Base-by-base conservation (phyloP, 2,888 invertebrate species). In the Diaprepes abbreviatus region DNA sequence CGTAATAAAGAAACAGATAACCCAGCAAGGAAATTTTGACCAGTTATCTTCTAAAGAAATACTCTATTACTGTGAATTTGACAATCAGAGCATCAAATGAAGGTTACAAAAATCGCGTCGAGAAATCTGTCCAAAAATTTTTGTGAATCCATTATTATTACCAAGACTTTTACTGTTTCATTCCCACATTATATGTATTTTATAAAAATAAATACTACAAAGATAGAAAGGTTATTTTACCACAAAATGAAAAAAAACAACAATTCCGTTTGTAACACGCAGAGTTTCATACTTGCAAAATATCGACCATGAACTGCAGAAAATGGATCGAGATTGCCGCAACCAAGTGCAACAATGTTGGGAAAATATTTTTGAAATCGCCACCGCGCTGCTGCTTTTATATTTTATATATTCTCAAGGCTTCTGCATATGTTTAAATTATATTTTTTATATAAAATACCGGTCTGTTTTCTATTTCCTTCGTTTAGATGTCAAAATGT, bases 281-380 rank as follows among this genome's bases (percentile, higher is more conserved):
- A 55, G 43, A 66, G 62, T 67, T 50, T 50, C 48, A 50, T 50
- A 62, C 57, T 68, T 68, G 50, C 69, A 65, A 65, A 70, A 66
- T 66, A 70, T 54, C 65, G 62, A 70, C 70, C 43, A 54, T 60
- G 36, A 36, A 65, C 55, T 59, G 40, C 62, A 52, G 67, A 70
- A 70, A 70, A 60, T 54, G 55, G 64, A 69, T 64, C 69, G 69
- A 70, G 70, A 58, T 64, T 68, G 60, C 24, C 52, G 69, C 71
- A 73, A 74, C 71, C 66, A 73, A 63, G 58, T 63, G 71, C 69
- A 73, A 73, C 74, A 74, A 76, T 70, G 74, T 76, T 74, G 76
- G 72, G 76, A 76, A 76, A 74, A 75, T 73, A 72, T 55, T 55
- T 55, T 55, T 38, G 19, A 59, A 59, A 59, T 59, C 54, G 16